Evolutionary conservation across 2,113 vertebrate species (phyloP).

Genomic region (Mastomys natalensis): DNA sequence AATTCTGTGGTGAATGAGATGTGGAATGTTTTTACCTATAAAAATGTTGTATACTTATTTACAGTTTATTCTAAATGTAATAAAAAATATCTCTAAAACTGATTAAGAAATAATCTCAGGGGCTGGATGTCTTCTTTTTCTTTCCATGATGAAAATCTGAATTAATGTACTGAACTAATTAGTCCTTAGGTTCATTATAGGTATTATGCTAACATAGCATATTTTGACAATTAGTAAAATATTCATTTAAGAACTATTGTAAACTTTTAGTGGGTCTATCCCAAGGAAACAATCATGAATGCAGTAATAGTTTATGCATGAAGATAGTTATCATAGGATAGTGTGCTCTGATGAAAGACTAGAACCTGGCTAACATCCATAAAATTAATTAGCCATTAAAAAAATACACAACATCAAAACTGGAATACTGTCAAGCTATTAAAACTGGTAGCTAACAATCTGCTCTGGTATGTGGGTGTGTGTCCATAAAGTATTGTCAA

Average conservation of each 20-base stretch:
- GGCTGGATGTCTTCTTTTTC: background rate
- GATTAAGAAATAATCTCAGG: background rate
- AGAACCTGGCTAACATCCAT: background rate
- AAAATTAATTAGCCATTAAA: slow-evolving; percentile 1
- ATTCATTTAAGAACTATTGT: background rate
- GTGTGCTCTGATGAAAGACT: background rate
- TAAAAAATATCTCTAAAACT: slow-evolving; percentile 27
- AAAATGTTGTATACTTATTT: background rate
- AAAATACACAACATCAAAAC: background rate
- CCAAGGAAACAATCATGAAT: background rate
- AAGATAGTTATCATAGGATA: background rate
- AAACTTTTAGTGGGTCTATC: background rate
- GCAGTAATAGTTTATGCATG: background rate
- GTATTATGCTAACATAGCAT: background rate
- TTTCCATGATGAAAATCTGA: background rate
- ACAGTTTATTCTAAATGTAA: background rate
- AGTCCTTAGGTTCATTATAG: background rate
- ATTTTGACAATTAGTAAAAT: slow-evolving; percentile 36
- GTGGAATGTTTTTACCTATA: background rate
- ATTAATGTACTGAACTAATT: slow-evolving; percentile 14
- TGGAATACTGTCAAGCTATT: background rate
- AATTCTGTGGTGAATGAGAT: background rate
- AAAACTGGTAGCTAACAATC: background rate
- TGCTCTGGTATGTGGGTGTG: background rate
- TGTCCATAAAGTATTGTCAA: background rate